Evolutionary conservation across 2,113 vertebrate genomes (phyloP).

Genomic region (Ia io): DNA sequence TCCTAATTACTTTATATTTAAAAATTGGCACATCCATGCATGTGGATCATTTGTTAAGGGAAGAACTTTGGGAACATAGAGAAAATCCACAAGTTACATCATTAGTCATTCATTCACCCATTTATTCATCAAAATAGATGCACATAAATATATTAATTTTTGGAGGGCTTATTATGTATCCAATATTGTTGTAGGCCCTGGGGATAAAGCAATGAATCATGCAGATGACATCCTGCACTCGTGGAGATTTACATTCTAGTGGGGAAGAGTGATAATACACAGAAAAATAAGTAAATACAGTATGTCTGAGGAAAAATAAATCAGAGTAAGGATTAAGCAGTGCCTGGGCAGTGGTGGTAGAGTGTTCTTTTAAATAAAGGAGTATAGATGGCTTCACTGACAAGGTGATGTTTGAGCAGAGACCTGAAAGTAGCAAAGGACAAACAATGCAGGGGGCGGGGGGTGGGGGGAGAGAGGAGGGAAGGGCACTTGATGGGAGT

Average conservation of each 20-base stretch:
- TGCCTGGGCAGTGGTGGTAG: too few relatives aligned
- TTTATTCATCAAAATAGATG: not conserved
- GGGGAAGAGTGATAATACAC: not conserved
- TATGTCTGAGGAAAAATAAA: not conserved
- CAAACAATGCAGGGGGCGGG: accelerated
- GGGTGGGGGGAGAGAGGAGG: too few relatives aligned
- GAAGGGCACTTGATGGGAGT: not conserved
- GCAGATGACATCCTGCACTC: not conserved
- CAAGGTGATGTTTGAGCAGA: not conserved
- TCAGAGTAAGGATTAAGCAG: not conserved
- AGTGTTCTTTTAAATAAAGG: not conserved
- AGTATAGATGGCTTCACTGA: not conserved
- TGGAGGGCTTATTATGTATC: not conserved
- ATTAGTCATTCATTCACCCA: not conserved
- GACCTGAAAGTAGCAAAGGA: not conserved
- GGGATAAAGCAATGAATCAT: not conserved
- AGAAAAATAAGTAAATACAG: not conserved
- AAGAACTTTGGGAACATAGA: not conserved
- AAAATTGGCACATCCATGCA: not conserved
- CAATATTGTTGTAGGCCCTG: not conserved
- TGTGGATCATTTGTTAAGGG: not conserved
- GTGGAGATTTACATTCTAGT: not conserved
- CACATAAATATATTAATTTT: not conserved
- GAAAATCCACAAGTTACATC: not conserved
- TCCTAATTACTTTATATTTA: not conserved